Base-by-base conservation (phyloP, 2,888 invertebrate species). In the Meiosimyza platycephala region DNA sequence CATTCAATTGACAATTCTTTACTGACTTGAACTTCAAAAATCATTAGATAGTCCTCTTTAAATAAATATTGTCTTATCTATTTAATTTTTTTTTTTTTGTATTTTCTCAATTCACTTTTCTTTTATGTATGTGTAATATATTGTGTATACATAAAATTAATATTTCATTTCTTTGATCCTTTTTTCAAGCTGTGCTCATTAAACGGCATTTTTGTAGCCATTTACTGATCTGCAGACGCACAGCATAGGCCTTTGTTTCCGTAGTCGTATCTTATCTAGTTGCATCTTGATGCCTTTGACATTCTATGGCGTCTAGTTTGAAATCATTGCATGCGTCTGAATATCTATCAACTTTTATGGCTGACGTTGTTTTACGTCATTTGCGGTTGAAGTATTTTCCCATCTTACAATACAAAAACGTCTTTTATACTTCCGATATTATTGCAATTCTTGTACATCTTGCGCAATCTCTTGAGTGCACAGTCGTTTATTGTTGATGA, bases 121-220 rank as follows among this genome's bases (percentile, higher is more conserved):
- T 7, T 7, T 2, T 40, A 40, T 40, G 6, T 40, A 7, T 40
- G 2, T 6, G 5, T 1, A 40, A 3, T 3, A n/a, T n/a, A n/a
- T n/a, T 9, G 40, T 40, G 2, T 40, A 40, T 5, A 40, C 40
- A 40, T 71, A 57, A 62, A 33, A 22, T 50, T 28, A 4, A 33
- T 57, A 66, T 11, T 3, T 47, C 60, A 63, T 52, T 52, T 16
- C 68, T 72, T 66, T 72, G 73, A 74, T 74, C 76, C 75, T 72
- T 59, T 22, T 69, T 71, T 68, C 84, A 83, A 82, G 85, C 84
- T 84, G 84, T 80, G 84, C 84, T 84, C 85, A 81, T 84, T 83
- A 84, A 84, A 84, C 81, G 83, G 82, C 81, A 84, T 83, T 84
- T 84, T 81, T 82, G 82, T 81, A 78, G 80, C 78, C 79, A 78